These are phyloP conservation scores for Caiman crocodilus DNA, from an alignment of 2,797 vertebrate species.

Conservation along the genomic window DNA sequence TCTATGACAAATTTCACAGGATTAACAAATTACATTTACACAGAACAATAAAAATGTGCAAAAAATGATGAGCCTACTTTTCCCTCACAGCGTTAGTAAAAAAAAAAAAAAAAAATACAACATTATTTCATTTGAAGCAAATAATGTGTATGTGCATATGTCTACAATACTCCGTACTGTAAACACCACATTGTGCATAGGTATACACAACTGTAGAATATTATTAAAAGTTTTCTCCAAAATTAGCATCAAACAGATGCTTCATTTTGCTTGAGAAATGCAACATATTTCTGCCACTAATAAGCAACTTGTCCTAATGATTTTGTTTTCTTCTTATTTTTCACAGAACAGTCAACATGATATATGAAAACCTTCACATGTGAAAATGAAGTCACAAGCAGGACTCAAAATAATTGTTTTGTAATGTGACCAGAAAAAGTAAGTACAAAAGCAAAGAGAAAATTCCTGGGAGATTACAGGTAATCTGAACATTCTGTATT, in stretches of 20 bases:
- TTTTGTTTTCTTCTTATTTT: not conserved
- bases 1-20: slow-evolving; percentile 92
- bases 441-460: not conserved
- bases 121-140: slow-evolving; percentile 55
- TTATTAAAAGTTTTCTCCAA: slow-evolving; percentile 13
- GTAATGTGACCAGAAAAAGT: not conserved
- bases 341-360: slow-evolving; percentile 1
- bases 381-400: not conserved
- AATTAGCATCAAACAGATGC: slow-evolving; percentile 9
- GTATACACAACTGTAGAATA: not conserved
- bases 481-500: slow-evolving; percentile 1
- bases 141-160: not conserved
- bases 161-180: not conserved
- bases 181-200: not conserved
- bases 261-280: not conserved
- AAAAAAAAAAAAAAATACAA: slow-evolving; percentile 60
- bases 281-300: not conserved
- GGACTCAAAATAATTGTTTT: not conserved
- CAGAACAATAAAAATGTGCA: slow-evolving; percentile 88
- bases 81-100: slow-evolving; percentile 72
- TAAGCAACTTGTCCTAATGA: not conserved
- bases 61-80: slow-evolving; percentile 82
- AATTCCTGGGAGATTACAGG: not conserved
- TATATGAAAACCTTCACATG: not conserved
- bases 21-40: slow-evolving; percentile 93